Percentiles rank a stretch among this genome's conserved stretches.
phyloP scores from a whole-genome alignment of 1,140 invertebrate genomes.

The Drosophila malerkotliana region DNA sequence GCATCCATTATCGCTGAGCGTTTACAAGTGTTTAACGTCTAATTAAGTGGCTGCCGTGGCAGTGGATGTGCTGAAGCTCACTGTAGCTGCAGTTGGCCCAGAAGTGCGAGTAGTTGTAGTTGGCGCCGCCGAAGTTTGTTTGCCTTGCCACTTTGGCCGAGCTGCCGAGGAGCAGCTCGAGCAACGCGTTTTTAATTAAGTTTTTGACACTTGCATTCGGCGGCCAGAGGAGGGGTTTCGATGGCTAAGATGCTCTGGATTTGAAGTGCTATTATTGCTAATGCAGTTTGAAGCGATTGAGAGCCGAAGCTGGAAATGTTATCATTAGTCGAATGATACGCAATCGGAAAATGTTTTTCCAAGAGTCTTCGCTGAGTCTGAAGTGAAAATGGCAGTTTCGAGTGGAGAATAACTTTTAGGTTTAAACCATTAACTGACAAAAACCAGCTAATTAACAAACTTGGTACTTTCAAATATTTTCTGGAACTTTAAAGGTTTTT shows the following conservation, averaged over 20 bases:
- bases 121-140: constrained; percentile 52
- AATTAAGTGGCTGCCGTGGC: constrained; percentile 76
- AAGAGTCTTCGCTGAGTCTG: constrained; percentile 6
- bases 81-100: constrained; percentile 2
- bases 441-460: no score
- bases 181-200: constrained; percentile 77
- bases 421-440: no score
- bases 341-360: constrained; percentile 28
- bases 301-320: constrained; percentile 21
- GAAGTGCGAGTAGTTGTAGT: constrained; percentile 9
- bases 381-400: constrained; percentile 14
- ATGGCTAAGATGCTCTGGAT: constrained; percentile 5
- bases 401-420: not conserved
- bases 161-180: constrained; percentile 51
- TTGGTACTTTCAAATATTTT: not conserved
- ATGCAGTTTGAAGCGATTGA: constrained; percentile 47
- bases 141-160: constrained; percentile 49
- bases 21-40: constrained; percentile 81
- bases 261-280: constrained; percentile 43
- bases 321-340: constrained; percentile 28
- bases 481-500: not conserved
- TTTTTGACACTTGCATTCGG: constrained; percentile 78
- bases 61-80: constrained; percentile 35
- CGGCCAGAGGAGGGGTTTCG: constrained; percentile 1
- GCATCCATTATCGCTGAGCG: constrained; percentile 75